Evolutionary conservation across 2,888 invertebrate genomes (phyloP), one percentile per base, ranked within the genome.

Genomic region (Argyresthia albistria): DNA sequence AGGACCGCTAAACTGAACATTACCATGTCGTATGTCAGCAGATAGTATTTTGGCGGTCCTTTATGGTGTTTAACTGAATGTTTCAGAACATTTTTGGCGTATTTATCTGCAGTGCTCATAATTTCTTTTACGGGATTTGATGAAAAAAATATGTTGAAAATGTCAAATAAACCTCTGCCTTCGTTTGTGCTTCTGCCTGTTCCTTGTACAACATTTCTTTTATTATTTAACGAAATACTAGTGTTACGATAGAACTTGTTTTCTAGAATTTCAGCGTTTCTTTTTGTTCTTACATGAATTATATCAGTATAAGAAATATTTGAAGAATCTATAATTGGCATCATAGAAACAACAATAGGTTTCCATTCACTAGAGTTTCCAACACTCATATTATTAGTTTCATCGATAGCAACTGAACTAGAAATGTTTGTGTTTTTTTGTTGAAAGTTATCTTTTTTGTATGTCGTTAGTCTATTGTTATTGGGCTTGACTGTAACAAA

Each of bases 1-100:
- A 86, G 66, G 0, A 78, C 54, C 56, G 84, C 80, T 51, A 88
- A 55, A 43, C 67, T 70, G 55, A 73, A 68, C 65, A 79, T 69
- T 4, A 87, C 57, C 54, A 77, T 54, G 43, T 76, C 71, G 55
- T 83, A 81, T 9, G 75, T 66, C 16, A 72, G 52, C 8, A 65
- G 67, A 53, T 84, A 86, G 57, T 76, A 82, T 8, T 61, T 57
- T 1, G 86, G 80, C 37, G 74, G 71, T 50, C 65, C 67, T 16
- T 12, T n/a, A 57, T 67, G 60, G 11, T 72, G 63, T 54, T 79
- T 71, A 0, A 72, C 48, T 4, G 69, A 64, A 25, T 67, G 57
- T 52, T 70, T 64, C 1, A 80, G 55, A 39, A 73, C 63, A 16
- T 67, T 61, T 60, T 77, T 73, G 1, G 77, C 62, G 46, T 75